Conservation (phyloP, 2,113 vertebrate genomes). For the Benitochromis conjunctus region DNA sequence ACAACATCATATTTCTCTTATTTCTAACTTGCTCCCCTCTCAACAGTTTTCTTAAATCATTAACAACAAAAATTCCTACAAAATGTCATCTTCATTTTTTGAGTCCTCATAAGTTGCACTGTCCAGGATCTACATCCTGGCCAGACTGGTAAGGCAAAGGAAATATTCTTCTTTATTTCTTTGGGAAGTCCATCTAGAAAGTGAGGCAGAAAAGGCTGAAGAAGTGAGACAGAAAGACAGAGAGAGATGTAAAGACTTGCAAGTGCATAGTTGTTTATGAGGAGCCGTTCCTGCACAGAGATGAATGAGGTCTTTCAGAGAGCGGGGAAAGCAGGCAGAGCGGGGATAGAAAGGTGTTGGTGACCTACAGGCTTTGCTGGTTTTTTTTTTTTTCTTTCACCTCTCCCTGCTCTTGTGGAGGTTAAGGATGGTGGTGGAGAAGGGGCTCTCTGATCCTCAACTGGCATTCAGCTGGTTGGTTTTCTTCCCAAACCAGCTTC, state of each 20-base stretch:
- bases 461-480: slow-evolving; percentile 60
- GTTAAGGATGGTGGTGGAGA: slow-evolving; percentile 29
- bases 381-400: background rate
- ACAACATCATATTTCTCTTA: slow-evolving; percentile 59
- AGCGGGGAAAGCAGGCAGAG: slow-evolving; percentile 42
- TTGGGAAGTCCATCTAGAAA: slow-evolving; percentile 75
- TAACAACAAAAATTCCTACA: slow-evolving; percentile 19
- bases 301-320: slow-evolving; percentile 71
- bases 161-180: slow-evolving; percentile 74
- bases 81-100: slow-evolving; percentile 44
- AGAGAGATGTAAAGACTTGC: slow-evolving; percentile 60
- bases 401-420: slow-evolving; percentile 61
- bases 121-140: slow-evolving; percentile 71
- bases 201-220: slow-evolving; percentile 24
- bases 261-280: slow-evolving; percentile 74
- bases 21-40: slow-evolving; percentile 26
- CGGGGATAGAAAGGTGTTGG: slow-evolving; percentile 38
- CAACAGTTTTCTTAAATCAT: slow-evolving; percentile 18
- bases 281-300: slow-evolving; percentile 55
- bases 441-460: slow-evolving; percentile 60
- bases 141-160: slow-evolving; percentile 67
- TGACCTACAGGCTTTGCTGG: slow-evolving; percentile 48
- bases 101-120: slow-evolving; percentile 41
- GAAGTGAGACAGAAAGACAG: slow-evolving; percentile 19
- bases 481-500: slow-evolving; percentile 60